A percentile compares a stretch with the other conserved stretches of the same genome.
phyloP scores from a whole-genome alignment of 1,140 invertebrate species.

The Macrostomum lignano region DNA sequence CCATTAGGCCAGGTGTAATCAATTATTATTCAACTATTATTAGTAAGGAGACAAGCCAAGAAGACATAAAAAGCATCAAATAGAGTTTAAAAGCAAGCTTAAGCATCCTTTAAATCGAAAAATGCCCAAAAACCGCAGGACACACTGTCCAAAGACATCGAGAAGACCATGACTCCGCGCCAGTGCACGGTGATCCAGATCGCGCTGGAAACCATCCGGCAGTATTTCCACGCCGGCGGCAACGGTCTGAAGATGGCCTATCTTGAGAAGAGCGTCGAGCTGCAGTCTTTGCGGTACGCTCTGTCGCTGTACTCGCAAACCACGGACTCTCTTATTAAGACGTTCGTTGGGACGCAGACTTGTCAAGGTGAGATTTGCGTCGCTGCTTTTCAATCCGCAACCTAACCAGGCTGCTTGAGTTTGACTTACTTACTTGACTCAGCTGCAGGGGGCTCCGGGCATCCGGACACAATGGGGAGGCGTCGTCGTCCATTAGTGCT shows the following conservation, averaged over 20 bases:
- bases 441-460: too few relatives aligned
- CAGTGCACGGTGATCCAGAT: slow-evolving; percentile 93
- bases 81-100: too few relatives aligned
- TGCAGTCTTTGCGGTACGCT: slow-evolving; percentile 82
- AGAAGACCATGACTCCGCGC: slow-evolving; percentile 84
- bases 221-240: slow-evolving; percentile 91
- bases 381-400: neutral
- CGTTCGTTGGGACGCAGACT: slow-evolving; percentile 78
- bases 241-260: slow-evolving; percentile 96
- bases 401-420: neutral
- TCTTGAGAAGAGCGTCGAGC: slow-evolving; percentile 78
- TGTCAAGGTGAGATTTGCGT: slow-evolving; percentile 46
- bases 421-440: neutral
- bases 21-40: too few relatives aligned
- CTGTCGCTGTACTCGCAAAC: slow-evolving; percentile 95
- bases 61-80: too few relatives aligned
- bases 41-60: too few relatives aligned
- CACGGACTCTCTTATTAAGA: slow-evolving; percentile 91
- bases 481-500: too few relatives aligned
- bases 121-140: too few relatives aligned
- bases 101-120: too few relatives aligned
- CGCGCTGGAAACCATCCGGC: slow-evolving; percentile 85
- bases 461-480: too few relatives aligned
- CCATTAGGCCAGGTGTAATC: too few relatives aligned
- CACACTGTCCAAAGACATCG: slow-evolving; percentile 74